Percentiles rank a stretch among this genome's conserved stretches.
Conservation (phyloP, 2,113 vertebrate species). For the Rhegmatorhina hoffmannsi region DNA sequence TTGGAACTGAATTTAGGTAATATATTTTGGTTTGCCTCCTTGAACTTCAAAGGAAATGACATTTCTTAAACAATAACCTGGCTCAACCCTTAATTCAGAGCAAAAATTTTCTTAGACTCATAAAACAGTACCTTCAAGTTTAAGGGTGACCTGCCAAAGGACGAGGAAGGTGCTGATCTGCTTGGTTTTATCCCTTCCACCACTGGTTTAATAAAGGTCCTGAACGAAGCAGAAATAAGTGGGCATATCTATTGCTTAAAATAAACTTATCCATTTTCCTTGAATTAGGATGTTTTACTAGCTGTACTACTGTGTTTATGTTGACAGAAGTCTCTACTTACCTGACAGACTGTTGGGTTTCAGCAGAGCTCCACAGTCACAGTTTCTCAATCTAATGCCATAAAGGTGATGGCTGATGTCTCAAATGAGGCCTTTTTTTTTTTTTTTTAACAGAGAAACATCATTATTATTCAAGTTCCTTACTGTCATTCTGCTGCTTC, state of each 20-base stretch:
- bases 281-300: not conserved
- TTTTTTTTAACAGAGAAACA: not conserved
- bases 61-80: not conserved
- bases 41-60: not conserved
- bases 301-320: not conserved
- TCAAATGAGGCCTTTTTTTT: not conserved
- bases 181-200: not conserved
- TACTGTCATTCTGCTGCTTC: slow-evolving; percentile 4
- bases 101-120: not conserved
- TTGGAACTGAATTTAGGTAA: not conserved
- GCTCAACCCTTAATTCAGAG: not conserved
- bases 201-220: not conserved
- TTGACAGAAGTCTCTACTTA: not conserved
- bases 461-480: not conserved
- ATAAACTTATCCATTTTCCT: accelerated
- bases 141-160: not conserved
- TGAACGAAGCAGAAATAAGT: not conserved
- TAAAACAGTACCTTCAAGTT: not conserved
- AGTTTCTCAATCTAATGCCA: not conserved
- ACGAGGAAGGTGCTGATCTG: not conserved
- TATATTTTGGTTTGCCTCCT: not conserved
- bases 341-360: not conserved
- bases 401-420: not conserved
- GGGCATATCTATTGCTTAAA: not conserved
- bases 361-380: not conserved